A percentile compares a stretch with the other conserved stretches of the same genome.
Conservation (phyloP, 2,113 vertebrate genomes). For the Entelurus aequoreus region DNA sequence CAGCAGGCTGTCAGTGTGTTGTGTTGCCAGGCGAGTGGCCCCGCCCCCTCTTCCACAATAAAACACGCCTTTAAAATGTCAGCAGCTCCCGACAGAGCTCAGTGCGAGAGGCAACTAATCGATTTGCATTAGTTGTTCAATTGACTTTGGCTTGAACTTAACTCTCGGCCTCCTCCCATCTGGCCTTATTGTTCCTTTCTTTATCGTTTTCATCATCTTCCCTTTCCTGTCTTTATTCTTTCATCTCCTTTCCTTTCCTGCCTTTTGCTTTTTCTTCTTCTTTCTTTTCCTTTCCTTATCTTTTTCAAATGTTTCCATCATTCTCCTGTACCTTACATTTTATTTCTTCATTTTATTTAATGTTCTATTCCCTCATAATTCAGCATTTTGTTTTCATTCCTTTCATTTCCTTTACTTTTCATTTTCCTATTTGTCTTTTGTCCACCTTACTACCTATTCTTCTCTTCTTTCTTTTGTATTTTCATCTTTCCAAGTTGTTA, state of each 20-base stretch:
- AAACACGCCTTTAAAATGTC: slow-evolving; percentile 79
- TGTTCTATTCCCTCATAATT: too few species aligned
- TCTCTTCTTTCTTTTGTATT: slow-evolving; percentile 32
- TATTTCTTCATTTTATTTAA: not conserved
- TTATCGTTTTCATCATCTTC: not conserved
- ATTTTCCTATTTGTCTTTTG: slow-evolving; percentile 6
- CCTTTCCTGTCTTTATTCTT: not conserved
- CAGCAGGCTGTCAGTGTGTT: slow-evolving; percentile 54
- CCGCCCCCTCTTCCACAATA: slow-evolving; percentile 63
- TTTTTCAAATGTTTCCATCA: too few species aligned
- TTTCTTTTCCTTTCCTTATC: not conserved
- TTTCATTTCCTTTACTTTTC: slow-evolving; percentile 1
- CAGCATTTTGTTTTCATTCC: not conserved
- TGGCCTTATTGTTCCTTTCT: slow-evolving; percentile 1
- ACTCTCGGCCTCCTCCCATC: slow-evolving; percentile 38
- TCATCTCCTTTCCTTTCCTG: not conserved
- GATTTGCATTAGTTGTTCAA: slow-evolving; percentile 78
- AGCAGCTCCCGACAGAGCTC: slow-evolving; percentile 67
- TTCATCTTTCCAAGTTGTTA: not conserved
- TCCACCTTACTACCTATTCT: slow-evolving; percentile 18
- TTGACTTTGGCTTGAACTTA: slow-evolving; percentile 75
- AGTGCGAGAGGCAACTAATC: slow-evolving; percentile 68
- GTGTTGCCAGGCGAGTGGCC: slow-evolving; percentile 56
- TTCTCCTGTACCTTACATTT: not conserved
- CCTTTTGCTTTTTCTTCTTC: not conserved